Percentiles rank a stretch among this genome's conserved stretches.
Conservation (phyloP, 2,888 invertebrate genomes). For the Drosophila setosimentum region DNA sequence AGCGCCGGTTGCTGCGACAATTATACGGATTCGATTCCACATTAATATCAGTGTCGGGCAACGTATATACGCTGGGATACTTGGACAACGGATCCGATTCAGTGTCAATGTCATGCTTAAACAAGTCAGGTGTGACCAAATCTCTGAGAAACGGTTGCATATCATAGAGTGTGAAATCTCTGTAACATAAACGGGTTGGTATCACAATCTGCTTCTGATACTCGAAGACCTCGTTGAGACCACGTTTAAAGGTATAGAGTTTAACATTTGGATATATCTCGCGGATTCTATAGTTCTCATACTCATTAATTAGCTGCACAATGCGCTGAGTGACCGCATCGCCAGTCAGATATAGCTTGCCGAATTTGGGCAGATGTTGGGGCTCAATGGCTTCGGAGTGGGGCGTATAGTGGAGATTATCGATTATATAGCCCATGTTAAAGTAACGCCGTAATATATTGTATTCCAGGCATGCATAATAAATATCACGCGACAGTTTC, state of each 20-base stretch:
- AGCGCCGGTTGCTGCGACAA: conserved; percentile 8
- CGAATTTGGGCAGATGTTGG: conserved; percentile 62
- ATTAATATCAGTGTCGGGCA: neutral
- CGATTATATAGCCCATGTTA: conserved; percentile 31
- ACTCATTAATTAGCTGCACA: conserved; percentile 54
- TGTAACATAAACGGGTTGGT: conserved; percentile 78
- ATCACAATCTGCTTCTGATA: conserved; percentile 56
- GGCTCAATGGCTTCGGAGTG: conserved; percentile 39
- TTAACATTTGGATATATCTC: conserved; percentile 58
- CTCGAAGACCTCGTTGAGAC: conserved; percentile 67
- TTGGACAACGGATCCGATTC: neutral
- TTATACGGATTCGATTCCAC: neutral
- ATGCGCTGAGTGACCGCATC: conserved; percentile 71
- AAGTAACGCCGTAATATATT: conserved; percentile 61
- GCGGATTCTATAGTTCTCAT: conserved; percentile 54
- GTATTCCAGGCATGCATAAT: conserved; percentile 75
- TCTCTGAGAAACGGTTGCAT: conserved; percentile 67
- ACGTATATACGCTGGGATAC: neutral
- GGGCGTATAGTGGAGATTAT: conserved; percentile 2
- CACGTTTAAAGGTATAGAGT: conserved; percentile 66
- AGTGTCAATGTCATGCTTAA: conserved; percentile 13
- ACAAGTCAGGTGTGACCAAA: conserved; percentile 56
- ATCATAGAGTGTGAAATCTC: conserved; percentile 79
- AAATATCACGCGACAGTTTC: conserved; percentile 49
- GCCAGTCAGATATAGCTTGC: conserved; percentile 62